phyloP scores from a whole-genome alignment of 2,888 invertebrate species.

The Drymonia ruficornis region DNA sequence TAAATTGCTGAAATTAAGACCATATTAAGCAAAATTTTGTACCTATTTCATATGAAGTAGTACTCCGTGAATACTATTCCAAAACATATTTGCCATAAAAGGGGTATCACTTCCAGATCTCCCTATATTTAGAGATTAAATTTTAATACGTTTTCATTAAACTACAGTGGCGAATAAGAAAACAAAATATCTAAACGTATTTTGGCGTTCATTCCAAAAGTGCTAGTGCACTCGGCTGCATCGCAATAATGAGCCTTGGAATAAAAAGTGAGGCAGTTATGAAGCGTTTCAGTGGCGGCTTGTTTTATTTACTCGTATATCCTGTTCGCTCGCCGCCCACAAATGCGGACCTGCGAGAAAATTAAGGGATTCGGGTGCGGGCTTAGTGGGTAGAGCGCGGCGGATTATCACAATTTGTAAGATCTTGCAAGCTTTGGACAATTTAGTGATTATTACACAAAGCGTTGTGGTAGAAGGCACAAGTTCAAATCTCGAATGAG shows the following conservation, averaged over 20 bases:
- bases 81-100: no score
- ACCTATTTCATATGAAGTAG: no score
- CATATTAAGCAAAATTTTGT: no score
- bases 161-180: conserved; percentile 6
- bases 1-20: no score
- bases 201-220: conserved; percentile 42
- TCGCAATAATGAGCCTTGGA: conserved; percentile 47
- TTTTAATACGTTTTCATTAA: background rate
- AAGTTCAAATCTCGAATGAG: no score
- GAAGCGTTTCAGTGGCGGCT: conserved; percentile 48
- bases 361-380: conserved; percentile 26
- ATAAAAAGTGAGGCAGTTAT: conserved; percentile 55
- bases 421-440: background rate
- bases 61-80: no score
- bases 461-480: no score
- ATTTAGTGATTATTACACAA: background rate
- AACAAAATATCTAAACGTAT: conserved; percentile 40
- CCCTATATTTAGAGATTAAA: no score
- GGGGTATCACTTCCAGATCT: background rate
- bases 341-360: conserved; percentile 30
- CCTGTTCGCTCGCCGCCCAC: conserved; percentile 23
- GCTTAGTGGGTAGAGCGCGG: conserved; percentile 10
- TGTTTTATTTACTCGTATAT: conserved; percentile 49
- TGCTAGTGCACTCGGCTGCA: conserved; percentile 30
- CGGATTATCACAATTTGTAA: background rate